Percentiles rank a stretch among this genome's conserved stretches.
phyloP scores from a whole-genome alignment of 2,888 invertebrate genomes.

The Falcaria lacertinaria region DNA sequence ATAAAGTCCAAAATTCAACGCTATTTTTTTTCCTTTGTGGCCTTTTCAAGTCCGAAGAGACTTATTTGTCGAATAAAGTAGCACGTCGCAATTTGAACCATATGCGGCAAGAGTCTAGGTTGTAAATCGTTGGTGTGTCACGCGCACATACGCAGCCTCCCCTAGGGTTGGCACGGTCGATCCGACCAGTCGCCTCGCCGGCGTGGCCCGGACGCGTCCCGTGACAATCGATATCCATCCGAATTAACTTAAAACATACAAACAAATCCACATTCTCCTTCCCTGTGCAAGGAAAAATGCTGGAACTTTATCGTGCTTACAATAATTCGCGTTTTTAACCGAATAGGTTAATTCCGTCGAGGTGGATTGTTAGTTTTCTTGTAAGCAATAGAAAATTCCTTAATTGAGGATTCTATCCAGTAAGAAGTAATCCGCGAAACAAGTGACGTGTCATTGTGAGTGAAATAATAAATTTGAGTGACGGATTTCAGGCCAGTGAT shows the following conservation, averaged over 20 bases:
- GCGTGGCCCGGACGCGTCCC: conserved; percentile 68
- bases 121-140: conserved; percentile 23
- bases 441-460: conserved; percentile 22
- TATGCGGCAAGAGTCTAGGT: conserved; percentile 29
- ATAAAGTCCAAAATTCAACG: conserved; percentile 29
- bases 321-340: conserved; percentile 70
- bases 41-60: conserved; percentile 33
- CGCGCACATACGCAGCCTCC: conserved; percentile 74
- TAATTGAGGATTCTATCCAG: conserved; percentile 9
- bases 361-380: conserved; percentile 35
- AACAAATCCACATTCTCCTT: conserved; percentile 67
- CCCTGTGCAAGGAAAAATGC: conserved; percentile 54
- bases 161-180: conserved; percentile 73
- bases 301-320: conserved; percentile 32
- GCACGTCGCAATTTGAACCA: conserved; percentile 32
- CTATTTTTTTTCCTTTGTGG: conserved; percentile 24
- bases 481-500: conserved; percentile 23
- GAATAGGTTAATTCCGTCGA: conserved; percentile 66
- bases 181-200: conserved; percentile 75
- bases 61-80: conserved; percentile 37
- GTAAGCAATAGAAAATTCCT: conserved; percentile 22
- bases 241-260: conserved; percentile 37
- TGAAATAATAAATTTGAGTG: conserved; percentile 16
- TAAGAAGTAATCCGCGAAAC: conserved; percentile 11
- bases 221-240: conserved; percentile 38